Evolutionary conservation across 2,888 invertebrate genomes (phyloP).

Genomic region (Eurytoma adleriae): DNA sequence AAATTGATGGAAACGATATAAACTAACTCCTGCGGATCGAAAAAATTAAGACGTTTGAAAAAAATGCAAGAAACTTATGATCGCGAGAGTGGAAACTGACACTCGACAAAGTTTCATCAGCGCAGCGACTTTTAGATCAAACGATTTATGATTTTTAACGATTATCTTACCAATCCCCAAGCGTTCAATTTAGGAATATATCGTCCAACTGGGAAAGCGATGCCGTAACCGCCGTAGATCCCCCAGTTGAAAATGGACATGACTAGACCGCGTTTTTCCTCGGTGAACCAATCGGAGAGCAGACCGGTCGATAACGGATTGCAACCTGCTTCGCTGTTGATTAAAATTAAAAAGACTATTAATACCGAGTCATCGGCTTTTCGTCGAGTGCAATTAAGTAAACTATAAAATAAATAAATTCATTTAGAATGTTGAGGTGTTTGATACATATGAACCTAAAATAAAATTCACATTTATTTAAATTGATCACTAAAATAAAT

Average conservation of each 20-base stretch:
- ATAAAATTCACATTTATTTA: not conserved
- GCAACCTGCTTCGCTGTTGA: slow-evolving; percentile 86
- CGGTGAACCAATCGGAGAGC: slow-evolving; percentile 88
- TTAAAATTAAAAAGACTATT: not conserved
- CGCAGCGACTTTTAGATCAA: no score
- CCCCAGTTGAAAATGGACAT: slow-evolving; percentile 98
- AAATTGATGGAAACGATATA: no score
- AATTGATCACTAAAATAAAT: not conserved
- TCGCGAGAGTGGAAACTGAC: no score
- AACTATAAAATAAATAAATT: no score
- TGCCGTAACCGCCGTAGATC: slow-evolving; percentile 94
- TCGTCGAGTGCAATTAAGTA: no score
- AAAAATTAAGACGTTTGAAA: no score
- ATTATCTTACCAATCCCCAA: slow-evolving; percentile 82
- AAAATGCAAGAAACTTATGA: no score
- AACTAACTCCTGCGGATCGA: no score
- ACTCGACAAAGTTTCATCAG: no score
- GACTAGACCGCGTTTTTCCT: slow-evolving; percentile 89
- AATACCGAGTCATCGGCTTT: no score
- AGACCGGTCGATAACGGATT: slow-evolving; percentile 92
- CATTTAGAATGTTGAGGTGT: no score
- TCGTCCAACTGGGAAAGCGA: slow-evolving; percentile 93
- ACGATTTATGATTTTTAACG: not conserved
- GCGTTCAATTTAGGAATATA: slow-evolving; percentile 87
- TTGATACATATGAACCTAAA: no score